Base-by-base conservation (phyloP, 2,113 vertebrate species). In the Pluvialis apricaria region DNA sequence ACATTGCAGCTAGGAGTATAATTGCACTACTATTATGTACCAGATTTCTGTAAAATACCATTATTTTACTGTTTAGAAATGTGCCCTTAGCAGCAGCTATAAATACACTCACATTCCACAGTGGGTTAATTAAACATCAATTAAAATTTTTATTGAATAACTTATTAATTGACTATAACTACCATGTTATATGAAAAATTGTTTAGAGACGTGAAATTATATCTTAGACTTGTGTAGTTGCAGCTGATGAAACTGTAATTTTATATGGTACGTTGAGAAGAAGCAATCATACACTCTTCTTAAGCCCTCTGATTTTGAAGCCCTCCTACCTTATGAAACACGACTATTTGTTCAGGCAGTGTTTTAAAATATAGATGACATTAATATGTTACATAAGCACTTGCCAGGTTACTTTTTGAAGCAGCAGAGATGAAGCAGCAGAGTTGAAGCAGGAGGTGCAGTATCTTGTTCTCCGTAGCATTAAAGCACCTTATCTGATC, bases 81-180 rank as follows among this genome's bases (percentile, higher is more conserved):
- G 54, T 91, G 76, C 58, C 57, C 85, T 95, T 25, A 85, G 55
- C 78, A 93, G 90, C 45, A 94, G 60, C 94, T 94, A 90, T 86
- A 78, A 92, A 76, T 87, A 66, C 10, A 24, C 31, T 85, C 82
- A 45, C 11, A 86, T 77, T 94, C 88, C 72, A 55, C n/a, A 61
- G 64, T 0, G n/a, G 65, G 86, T 91, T 96, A 97, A 96, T 97
- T 83, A 96, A 86, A 71, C 54, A 79, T 82, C 75, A 95, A 93
- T 96, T 96, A 95, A 90, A 96, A 92, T 91, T 94, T 96, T 97
- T 96, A 95, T 94, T 97, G 79, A 86, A 68, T 86, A 97, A 90
- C 70, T 95, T 96, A 92, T 96, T 97, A 97, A 96, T 96, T 95
- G 64, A 84, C n/a, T 72, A 93, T 96, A 97, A 97, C 57, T 93